Base-by-base conservation (phyloP, 1,140 invertebrate genomes). In the Rhizoglyphus robini region DNA sequence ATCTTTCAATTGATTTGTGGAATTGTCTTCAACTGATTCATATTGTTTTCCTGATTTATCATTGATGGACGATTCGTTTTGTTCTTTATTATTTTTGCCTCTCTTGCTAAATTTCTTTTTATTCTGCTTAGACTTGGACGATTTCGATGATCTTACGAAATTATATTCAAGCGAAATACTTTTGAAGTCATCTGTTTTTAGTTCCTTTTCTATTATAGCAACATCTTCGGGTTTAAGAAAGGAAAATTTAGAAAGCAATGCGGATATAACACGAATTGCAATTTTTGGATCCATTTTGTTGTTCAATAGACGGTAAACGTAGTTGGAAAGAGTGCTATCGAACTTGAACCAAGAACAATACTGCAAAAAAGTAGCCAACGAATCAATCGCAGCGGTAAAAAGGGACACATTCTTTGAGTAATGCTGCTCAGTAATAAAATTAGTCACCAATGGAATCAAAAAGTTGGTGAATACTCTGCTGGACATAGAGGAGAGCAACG, bases 221-320 rank as follows among this genome's bases (percentile, higher is more conserved):
- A 31, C 51, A 61, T 68, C 83, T 0, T 81, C 83, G 2, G 31
- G 96, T 75, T 80, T 96, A 2, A 30, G 88, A 76, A 88, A 97
- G 77, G 97, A 92, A 73, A 96, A 98, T 1, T 85, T 83, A 75
- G 96, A 88, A 31, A 98, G 76, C 62, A 97, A 85, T 1, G 81
- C 82, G 0, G 90, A 84, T 20, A 94, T 77, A 46, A 95, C 81
- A 69, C 87, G 83, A 71, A 70, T 84, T 48, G 85, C 76, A 70
- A 90, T 86, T 73, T 88, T 90, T 71, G 94, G 88, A 76, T 85
- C 84, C 18, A 87, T 83, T 3, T 82, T 57, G 54, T 72, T 81
- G 8, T 51, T 51, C 2, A 83, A 79, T 68, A 96, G 76, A 75
- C 86, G 84, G 25, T 79, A 78, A 1, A 97, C 76, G 75, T 92